Conservation (phyloP, 2,797 vertebrate species). For the Hydrolagus colliei region DNA sequence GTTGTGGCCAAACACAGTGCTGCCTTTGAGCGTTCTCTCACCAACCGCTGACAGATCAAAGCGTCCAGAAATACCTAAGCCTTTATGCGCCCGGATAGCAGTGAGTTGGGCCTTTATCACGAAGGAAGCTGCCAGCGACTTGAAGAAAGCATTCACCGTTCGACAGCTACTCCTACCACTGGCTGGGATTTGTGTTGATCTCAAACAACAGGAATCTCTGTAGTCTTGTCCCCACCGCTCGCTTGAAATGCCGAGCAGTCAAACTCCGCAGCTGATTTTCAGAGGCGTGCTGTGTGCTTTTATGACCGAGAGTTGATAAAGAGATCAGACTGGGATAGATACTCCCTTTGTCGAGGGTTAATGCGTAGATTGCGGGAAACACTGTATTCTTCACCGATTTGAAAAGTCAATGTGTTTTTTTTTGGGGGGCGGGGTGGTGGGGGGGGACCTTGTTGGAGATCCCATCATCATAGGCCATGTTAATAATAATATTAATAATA, state of each 20-base stretch:
- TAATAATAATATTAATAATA: too few relatives aligned
- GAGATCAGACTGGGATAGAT: too few relatives aligned
- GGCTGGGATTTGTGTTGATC: neutral
- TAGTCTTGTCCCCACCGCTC: neutral
- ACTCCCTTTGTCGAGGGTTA: too few relatives aligned
- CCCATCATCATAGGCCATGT: too few relatives aligned
- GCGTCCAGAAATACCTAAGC: conserved; percentile 15
- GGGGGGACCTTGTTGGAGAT: too few relatives aligned
- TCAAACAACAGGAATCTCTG: neutral
- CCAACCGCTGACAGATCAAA: neutral
- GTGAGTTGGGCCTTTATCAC: neutral
- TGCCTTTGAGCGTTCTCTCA: neutral
- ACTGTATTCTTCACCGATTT: too few relatives aligned
- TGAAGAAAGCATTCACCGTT: neutral
- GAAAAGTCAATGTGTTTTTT: too few relatives aligned
- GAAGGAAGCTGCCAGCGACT: neutral
- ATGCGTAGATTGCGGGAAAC: too few relatives aligned
- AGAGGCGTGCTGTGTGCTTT: too few relatives aligned
- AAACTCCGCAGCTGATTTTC: too few relatives aligned
- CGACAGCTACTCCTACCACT: neutral
- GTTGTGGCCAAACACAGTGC: neutral
- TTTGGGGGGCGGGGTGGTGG: too few relatives aligned
- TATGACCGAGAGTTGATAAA: too few relatives aligned
- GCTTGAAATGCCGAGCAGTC: neutral
- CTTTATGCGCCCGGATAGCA: neutral